phyloP scores from a whole-genome alignment of 2,797 vertebrate genomes.

The Notolabrus celidotus region DNA sequence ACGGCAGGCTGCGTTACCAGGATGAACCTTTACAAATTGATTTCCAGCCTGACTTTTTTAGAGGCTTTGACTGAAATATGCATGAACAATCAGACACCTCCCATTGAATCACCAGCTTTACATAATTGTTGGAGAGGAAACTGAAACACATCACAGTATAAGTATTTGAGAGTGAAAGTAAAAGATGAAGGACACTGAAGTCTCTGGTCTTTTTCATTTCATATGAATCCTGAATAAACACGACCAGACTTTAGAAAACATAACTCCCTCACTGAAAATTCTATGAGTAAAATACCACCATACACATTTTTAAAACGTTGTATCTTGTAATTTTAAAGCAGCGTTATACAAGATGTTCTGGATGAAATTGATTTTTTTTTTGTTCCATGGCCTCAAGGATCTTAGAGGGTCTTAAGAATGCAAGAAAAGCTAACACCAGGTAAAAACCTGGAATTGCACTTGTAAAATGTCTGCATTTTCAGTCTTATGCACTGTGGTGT shows the following conservation, averaged over 20 bases:
- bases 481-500: not conserved
- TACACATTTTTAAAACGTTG: too few relatives aligned
- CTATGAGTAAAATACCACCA: not conserved
- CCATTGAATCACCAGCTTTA: slow-evolving; percentile 21
- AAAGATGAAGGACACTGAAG: slow-evolving; percentile 1
- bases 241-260: not conserved
- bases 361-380: too few relatives aligned
- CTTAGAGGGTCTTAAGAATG: not conserved
- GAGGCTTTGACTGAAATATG: slow-evolving; percentile 18
- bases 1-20: too few relatives aligned
- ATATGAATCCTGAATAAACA: not conserved
- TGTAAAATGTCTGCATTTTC: not conserved
- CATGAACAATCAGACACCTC: slow-evolving; percentile 12
- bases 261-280: not conserved
- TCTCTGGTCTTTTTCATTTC: not conserved
- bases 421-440: not conserved
- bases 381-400: too few relatives aligned
- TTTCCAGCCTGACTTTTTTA: slow-evolving; percentile 9
- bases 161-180: slow-evolving; percentile 2
- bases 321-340: too few relatives aligned
- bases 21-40: too few relatives aligned
- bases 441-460: not conserved
- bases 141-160: slow-evolving; percentile 4
- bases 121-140: slow-evolving; percentile 3
- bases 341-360: too few relatives aligned